Evolutionary conservation across 2,888 invertebrate genomes (phyloP), one percentile per base, ranked within the genome.

Genomic region (Microplitis manilae): DNA sequence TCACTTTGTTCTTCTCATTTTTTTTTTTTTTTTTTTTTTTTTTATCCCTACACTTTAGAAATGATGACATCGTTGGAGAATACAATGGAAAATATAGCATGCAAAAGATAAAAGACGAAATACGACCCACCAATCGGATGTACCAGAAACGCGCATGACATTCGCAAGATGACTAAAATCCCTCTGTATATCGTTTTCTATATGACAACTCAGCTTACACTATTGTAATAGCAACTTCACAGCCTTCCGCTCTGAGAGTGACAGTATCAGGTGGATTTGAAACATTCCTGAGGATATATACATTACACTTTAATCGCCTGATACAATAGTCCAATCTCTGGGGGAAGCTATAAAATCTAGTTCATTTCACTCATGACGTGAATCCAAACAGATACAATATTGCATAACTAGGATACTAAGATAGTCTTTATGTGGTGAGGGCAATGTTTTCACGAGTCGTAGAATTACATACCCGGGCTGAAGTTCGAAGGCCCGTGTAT

Each of bases 291-390:
- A 73, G 79, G 75, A 30, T 30, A 79, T 79, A 77, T 75, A 72
- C 78, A 77, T 79, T 79, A 67, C 75, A 73, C 72, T 76, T 80
- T 77, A 79, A 81, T 81, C 80, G 79, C 60, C 17, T 72, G 73
- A 76, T 73, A 41, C 68, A 13, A 13, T 62, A 17, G 15, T 1
- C 17, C 62, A 15, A 17, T 15, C 62, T 62, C 62, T n/a, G 7
- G 15, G n/a, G 15, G 7, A 62, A 7, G 15, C 62, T 13, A n/a
- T 6, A 39, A 68, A 6, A 68, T n/a, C 9, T n/a, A 41, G 9
- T 17, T n/a, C 68, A 41, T 41, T 41, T 6, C 7, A 8, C 7
- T 15, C 68, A 15, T 68, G n/a, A 68, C 41, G 15, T 68, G 17
- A 68, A 59, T 62, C 41, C 8, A 61, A 59, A 68, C 13, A 30